These are phyloP conservation scores for Tuta absoluta DNA, from an alignment of 2,888 invertebrate genomes.

Conservation along the genomic window DNA sequence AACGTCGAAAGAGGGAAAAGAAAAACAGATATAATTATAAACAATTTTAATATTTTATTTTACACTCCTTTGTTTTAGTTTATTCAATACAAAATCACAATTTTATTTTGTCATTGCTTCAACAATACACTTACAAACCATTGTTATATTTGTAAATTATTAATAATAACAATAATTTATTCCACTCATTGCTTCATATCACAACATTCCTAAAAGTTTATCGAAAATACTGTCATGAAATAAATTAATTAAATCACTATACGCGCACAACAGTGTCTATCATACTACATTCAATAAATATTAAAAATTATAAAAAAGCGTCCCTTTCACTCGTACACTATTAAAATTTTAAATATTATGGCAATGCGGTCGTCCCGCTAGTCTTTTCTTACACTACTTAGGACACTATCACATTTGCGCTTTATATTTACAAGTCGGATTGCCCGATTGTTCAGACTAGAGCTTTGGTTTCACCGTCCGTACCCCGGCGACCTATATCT, in stretches of 20 bases:
- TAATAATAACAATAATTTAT: slow-evolving; percentile 48
- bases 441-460: slow-evolving; percentile 73
- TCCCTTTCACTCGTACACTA: slow-evolving; percentile 46
- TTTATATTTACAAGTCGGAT: slow-evolving; percentile 72
- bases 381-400: slow-evolving; percentile 78
- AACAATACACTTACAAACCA: slow-evolving; percentile 53
- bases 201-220: slow-evolving; percentile 64
- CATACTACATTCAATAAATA: slow-evolving; percentile 72
- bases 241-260: slow-evolving; percentile 74
- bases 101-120: slow-evolving; percentile 53
- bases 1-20: neutral
- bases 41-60: slow-evolving; percentile 60
- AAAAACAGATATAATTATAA: slow-evolving; percentile 40
- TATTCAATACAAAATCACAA: slow-evolving; percentile 70
- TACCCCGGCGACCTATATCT: slow-evolving; percentile 67
- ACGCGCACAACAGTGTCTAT: slow-evolving; percentile 70
- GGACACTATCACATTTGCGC: slow-evolving; percentile 82
- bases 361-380: slow-evolving; percentile 73
- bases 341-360: slow-evolving; percentile 70
- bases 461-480: slow-evolving; percentile 78
- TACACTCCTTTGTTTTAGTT: slow-evolving; percentile 63
- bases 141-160: slow-evolving; percentile 55
- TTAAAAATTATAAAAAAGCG: slow-evolving; percentile 45
- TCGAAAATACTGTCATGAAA: slow-evolving; percentile 76
- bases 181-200: slow-evolving; percentile 59